A percentile compares a stretch with the other conserved stretches of the same genome.
Conservation (phyloP, 2,888 invertebrate genomes). For the Cataglyphis rosenhaueri region DNA sequence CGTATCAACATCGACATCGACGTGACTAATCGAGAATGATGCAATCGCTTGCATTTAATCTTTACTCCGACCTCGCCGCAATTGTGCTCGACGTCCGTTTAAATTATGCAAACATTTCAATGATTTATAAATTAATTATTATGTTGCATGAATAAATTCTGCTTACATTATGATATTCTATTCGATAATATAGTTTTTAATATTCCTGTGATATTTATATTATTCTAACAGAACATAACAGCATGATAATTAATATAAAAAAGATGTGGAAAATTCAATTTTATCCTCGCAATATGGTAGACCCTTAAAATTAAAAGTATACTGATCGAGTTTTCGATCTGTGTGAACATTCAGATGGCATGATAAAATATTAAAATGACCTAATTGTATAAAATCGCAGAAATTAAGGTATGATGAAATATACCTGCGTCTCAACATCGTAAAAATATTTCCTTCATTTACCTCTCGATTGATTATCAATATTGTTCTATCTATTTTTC, state of each 20-base stretch:
- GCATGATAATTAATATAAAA: not conserved
- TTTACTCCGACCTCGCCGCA: conserved; percentile 35
- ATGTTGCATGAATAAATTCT: conserved; percentile 13
- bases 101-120: conserved; percentile 50
- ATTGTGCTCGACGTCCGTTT: conserved; percentile 42
- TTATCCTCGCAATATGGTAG: not conserved
- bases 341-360: not conserved
- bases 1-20: conserved; percentile 19
- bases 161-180: not conserved
- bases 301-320: conserved; percentile 24
- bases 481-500: conserved; percentile 15
- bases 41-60: conserved; percentile 53
- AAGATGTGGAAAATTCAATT: not conserved
- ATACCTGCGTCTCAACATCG: conserved; percentile 27
- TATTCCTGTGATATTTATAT: conserved; percentile 13
- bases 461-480: not conserved
- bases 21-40: conserved; percentile 45
- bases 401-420: conserved; percentile 23
- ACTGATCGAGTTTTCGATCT: conserved; percentile 1
- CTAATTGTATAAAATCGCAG: conserved; percentile 2
- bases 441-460: conserved; percentile 41
- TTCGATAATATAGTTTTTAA: not conserved
- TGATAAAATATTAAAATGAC: conserved; percentile 27
- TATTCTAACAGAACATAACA: not conserved
- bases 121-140: conserved; percentile 53